These are phyloP conservation scores for Luperina testacea DNA, from an alignment of 2,888 invertebrate species.

Conservation along the genomic window DNA sequence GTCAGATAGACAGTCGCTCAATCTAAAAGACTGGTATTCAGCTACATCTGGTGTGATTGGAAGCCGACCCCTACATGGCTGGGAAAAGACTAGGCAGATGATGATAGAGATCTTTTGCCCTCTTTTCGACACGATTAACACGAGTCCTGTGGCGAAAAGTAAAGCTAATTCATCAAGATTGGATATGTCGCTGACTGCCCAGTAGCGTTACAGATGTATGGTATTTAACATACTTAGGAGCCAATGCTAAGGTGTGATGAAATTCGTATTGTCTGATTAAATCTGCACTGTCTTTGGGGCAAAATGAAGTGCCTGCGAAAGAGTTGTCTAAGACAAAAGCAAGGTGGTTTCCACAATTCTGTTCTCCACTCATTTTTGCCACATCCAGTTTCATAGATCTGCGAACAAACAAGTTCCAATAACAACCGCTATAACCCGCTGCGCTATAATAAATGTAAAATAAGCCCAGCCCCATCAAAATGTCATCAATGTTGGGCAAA, in stretches of 20 bases:
- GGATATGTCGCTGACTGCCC: not conserved
- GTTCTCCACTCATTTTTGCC: not conserved
- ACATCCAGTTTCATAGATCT: slow-evolving; percentile 54
- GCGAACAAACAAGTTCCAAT: slow-evolving; percentile 75
- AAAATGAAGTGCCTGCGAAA: not conserved
- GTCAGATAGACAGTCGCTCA: not conserved
- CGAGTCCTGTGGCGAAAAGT: no score
- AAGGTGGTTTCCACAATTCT: not conserved
- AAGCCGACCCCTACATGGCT: not conserved
- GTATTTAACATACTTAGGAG: no score
- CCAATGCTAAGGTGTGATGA: not conserved
- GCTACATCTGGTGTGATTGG: not conserved
- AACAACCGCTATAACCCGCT: slow-evolving; percentile 75
- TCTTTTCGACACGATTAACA: not conserved
- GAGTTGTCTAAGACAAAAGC: not conserved
- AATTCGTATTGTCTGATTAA: not conserved
- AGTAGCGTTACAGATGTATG: not conserved
- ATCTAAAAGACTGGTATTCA: not conserved
- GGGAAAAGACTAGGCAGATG: not conserved
- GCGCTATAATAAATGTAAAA: slow-evolving; percentile 86
- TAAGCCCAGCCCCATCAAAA: slow-evolving; percentile 85
- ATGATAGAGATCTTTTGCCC: not conserved
- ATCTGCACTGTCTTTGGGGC: not conserved
- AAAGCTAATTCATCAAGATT: not conserved
- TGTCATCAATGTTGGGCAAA: slow-evolving; percentile 87